A percentile compares a stretch with the other conserved stretches of the same genome.
These are phyloP conservation scores for Leptoteleia sp. DNA, from an alignment of 1,140 invertebrate species.

Conservation along the genomic window DNA sequence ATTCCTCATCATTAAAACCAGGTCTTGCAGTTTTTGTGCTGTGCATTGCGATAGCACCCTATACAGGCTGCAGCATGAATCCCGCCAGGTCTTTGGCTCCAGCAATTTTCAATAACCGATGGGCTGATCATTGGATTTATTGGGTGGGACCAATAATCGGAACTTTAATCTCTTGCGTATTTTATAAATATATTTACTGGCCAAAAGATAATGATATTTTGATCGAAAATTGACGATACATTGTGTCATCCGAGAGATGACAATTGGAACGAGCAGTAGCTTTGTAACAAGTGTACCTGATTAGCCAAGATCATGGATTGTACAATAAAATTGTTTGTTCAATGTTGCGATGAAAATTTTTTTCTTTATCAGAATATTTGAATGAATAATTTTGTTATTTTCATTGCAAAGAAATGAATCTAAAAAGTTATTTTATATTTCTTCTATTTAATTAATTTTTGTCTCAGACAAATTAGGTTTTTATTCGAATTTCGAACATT, in stretches of 20 bases:
- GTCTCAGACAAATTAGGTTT: too few relatives aligned
- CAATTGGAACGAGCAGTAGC: slow-evolving; percentile 5
- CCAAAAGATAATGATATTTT: neutral
- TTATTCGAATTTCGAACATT: too few relatives aligned
- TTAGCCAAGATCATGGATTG: slow-evolving; percentile 8
- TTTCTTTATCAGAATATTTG: too few relatives aligned
- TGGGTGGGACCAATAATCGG: slow-evolving; percentile 76
- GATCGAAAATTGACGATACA: slow-evolving; percentile 5
- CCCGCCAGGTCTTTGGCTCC: slow-evolving; percentile 90
- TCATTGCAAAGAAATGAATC: too few relatives aligned
- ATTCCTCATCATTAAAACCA: slow-evolving; percentile 84
- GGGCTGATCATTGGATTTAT: slow-evolving; percentile 87
- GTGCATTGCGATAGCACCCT: slow-evolving; percentile 84
- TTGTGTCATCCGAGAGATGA: slow-evolving; percentile 5
- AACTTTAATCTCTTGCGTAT: slow-evolving; percentile 54
- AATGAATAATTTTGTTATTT: too few relatives aligned
- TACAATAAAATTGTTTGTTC: too few relatives aligned
- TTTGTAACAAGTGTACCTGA: slow-evolving; percentile 25
- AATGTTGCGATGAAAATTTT: too few relatives aligned
- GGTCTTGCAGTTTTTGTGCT: slow-evolving; percentile 84
- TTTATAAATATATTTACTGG: slow-evolving; percentile 71
- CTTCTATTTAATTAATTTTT: too few relatives aligned
- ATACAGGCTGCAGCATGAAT: slow-evolving; percentile 90
- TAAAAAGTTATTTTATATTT: too few relatives aligned
- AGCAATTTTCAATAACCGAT: slow-evolving; percentile 86